Base-by-base conservation (phyloP, 30 jellyfish, hydroid and myxozoan species). In the Haliclystus octoradiatus region DNA sequence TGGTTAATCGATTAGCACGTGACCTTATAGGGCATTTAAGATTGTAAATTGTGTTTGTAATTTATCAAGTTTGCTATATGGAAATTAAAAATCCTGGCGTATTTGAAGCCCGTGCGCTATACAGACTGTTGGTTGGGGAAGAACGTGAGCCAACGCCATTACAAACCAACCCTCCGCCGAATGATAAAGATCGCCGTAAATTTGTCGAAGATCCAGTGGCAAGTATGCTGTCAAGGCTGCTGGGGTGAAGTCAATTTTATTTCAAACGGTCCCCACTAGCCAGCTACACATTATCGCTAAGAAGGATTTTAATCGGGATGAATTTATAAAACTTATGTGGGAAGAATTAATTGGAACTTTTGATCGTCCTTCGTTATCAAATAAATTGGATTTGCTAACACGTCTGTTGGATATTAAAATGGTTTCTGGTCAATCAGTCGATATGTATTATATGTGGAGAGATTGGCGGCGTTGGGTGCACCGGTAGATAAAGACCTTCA, bases 361-460 rank as follows among this genome's bases (percentile, higher is more conserved):
- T 57, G 69, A 57, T 24, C n/a, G 69, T 14, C 32, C 69, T 7
- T 57, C 69, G 26, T 57, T 57, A 31, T 57, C 69, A 57, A 57
- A 57, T 24, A 57, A 57, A 24, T 57, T 57, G 69, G 32, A 57
- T 26, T 24, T 57, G 5, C 69, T 7, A n/a, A n/a, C n/a, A n/a
- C n/a, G n/a, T n/a, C n/a, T n/a, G n/a, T n/a, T n/a, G n/a, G n/a
- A n/a, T n/a, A n/a, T n/a, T n/a, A n/a, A n/a, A n/a, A n/a, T n/a
- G n/a, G n/a, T n/a, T n/a, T n/a, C n/a, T n/a, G n/a, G n/a, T n/a
- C n/a, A n/a, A n/a, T n/a, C n/a, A n/a, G n/a, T n/a, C n/a, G n/a
- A n/a, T n/a, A n/a, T 31, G 26, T 57, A 57, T 57, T 57, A 14
- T 24, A 57, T 7, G 26, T 31, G 5, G 69, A 57, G 69, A 7